Evolutionary conservation across 2,888 invertebrate species (phyloP), one percentile per base, ranked within the genome.

Genomic region (Lymantria dispar): DNA sequence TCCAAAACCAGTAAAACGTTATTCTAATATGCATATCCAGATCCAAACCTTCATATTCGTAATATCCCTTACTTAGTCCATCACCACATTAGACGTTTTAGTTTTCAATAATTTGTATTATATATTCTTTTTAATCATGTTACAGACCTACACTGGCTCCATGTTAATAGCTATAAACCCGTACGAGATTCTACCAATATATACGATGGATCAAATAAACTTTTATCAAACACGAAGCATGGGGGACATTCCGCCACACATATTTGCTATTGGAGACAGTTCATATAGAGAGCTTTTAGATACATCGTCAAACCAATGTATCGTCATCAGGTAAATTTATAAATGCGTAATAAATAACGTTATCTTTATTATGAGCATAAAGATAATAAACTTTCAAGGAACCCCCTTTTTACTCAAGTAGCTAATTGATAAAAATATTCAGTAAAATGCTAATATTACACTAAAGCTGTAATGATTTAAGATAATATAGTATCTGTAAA

Each of bases 101-200:
- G 22, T 22, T 22, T 22, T 22, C n/a, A n/a, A n/a, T n/a, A 22
- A 22, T 22, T 22, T 22, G 2, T 3, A 2, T 22, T 22, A 22
- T 22, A 5, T 22, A 5, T 22, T 3, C 22, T 22, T 22, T n/a
- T 22, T 22, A 22, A 22, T 22, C 33, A 33, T 33, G 48, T 82
- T 83, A 33, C 83, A 98, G 98, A 98, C 98, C 0, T 98, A 98
- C 80, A 98, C 98, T 0, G 98, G 98, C 8, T 94, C 97, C 1
- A 98, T 99, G 94, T 92, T 99, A 74, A 96, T 99, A 65, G 98
- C 98, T 3, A 95, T 99, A 37, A 99, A 99, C 87, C 98, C 98
- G 0, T 98, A 98, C 78, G 96, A 98, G 88, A 94, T 97, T 55
- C 91, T 99, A 56, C 97, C 98, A n/a, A 98, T 99, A 78, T 98